A percentile compares a stretch with the other conserved stretches of the same genome.
Evolutionary conservation across 2,113 vertebrate genomes (phyloP).

Genomic region (Chunga burmeisteri): DNA sequence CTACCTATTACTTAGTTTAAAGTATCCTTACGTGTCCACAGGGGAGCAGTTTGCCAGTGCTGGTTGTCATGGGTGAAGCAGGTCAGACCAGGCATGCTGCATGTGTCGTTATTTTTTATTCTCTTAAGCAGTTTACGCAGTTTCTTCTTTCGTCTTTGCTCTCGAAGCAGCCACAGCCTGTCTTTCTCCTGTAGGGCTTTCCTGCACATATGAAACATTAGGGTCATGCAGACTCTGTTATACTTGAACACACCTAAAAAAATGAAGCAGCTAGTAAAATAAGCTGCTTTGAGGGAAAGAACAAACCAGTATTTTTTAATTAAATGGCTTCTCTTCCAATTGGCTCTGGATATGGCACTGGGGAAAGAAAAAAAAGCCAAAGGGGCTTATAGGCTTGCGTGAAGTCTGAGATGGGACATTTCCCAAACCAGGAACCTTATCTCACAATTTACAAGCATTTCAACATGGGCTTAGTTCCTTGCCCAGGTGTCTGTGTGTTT

Average conservation of each 20-base stretch:
- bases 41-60: conserved; percentile 95
- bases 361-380: not conserved
- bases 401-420: not conserved
- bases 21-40: conserved; percentile 88
- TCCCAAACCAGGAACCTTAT: not conserved
- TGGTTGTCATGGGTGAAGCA: conserved; percentile 99
- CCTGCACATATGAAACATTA: conserved; percentile 54
- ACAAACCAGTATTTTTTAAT: not conserved
- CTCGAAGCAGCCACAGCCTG: conserved; percentile 87
- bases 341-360: not conserved
- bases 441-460: not conserved
- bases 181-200: conserved; percentile 84
- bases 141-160: conserved; percentile 93
- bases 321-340: not conserved
- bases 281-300: not conserved
- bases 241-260: not conserved
- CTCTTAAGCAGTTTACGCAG: conserved; percentile 93
- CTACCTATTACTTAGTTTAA: not conserved
- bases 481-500: not conserved
- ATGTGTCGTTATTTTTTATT: conserved; percentile 92
- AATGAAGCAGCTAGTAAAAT: not conserved
- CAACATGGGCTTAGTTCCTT: not conserved
- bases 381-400: not conserved
- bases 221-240: not conserved
- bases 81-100: conserved; percentile 96